Evolutionary conservation across 1,140 invertebrate species (phyloP).

Genomic region (Lordiphosa collinella): DNA sequence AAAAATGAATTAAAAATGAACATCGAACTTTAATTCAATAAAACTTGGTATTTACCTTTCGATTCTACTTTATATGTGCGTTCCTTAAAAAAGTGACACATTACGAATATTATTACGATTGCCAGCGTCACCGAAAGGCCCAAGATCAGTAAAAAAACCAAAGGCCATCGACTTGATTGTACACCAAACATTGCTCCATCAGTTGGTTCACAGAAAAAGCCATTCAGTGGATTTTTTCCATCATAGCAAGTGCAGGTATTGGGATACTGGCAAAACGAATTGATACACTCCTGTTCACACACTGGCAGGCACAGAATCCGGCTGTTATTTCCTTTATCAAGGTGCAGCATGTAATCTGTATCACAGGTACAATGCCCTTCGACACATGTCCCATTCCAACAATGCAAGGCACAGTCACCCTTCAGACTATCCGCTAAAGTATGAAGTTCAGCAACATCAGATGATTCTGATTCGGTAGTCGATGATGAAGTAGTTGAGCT

Average conservation of each 20-base stretch:
- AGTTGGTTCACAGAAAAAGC: constrained; percentile 7
- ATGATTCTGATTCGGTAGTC: not conserved
- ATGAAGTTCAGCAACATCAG: not conserved
- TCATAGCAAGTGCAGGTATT: constrained; percentile 32
- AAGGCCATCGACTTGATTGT: constrained; percentile 2
- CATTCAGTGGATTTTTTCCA: constrained; percentile 15
- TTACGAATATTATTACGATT: constrained; percentile 25
- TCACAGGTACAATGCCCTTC: constrained; percentile 29
- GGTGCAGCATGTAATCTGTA: constrained; percentile 18
- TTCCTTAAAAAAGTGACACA: constrained; percentile 25
- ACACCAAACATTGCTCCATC: not conserved
- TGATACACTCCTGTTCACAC: constrained; percentile 31
- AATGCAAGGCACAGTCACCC: constrained; percentile 4
- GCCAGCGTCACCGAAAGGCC: constrained; percentile 10
- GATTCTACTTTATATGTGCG: constrained; percentile 28
- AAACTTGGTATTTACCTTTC: constrained; percentile 24
- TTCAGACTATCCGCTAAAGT: not conserved
- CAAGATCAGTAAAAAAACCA: constrained; percentile 18
- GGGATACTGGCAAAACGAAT: constrained; percentile 40
- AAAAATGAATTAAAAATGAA: not conserved
- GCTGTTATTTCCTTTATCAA: not conserved
- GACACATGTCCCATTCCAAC: constrained; percentile 44
- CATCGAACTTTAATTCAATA: not conserved
- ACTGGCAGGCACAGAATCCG: constrained; percentile 31
- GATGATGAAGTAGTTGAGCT: not conserved